Percentiles rank a stretch among this genome's conserved stretches.
Evolutionary conservation across 2,113 vertebrate genomes (phyloP).

Genomic region (Haemorhous mexicanus): DNA sequence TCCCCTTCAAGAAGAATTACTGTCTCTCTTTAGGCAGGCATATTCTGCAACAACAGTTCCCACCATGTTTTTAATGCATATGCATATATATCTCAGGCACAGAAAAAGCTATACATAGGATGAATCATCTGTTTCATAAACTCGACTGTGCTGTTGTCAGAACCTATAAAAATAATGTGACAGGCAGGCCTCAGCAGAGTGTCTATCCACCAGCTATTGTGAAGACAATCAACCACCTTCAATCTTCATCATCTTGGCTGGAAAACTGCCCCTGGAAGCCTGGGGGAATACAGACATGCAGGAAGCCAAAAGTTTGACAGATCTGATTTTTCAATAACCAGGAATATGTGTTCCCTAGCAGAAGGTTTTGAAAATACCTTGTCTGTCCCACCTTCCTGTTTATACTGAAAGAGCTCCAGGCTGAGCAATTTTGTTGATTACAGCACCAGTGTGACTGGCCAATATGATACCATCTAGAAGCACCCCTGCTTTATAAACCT

Average conservation of each 20-base stretch:
- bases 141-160: constrained; percentile 25
- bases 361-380: constrained; percentile 10
- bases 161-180: constrained; percentile 39
- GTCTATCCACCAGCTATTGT: constrained; percentile 1
- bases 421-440: background rate
- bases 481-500: background rate
- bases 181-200: constrained; percentile 6
- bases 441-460: background rate
- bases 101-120: constrained; percentile 9
- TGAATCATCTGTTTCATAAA: constrained; percentile 46
- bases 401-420: background rate
- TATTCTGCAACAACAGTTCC: background rate
- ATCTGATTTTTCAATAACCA: constrained; percentile 13
- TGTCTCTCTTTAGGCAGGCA: background rate
- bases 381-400: background rate
- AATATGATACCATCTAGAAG: background rate
- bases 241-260: background rate
- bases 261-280: background rate
- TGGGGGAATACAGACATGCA: background rate
- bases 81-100: background rate
- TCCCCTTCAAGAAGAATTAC: background rate
- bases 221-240: background rate
- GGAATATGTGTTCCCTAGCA: background rate
- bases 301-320: constrained; percentile 7
- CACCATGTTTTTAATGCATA: constrained; percentile 27